These are phyloP conservation scores for Cyrtonyx montezumae DNA, from an alignment of 2,113 vertebrate genomes.

Conservation along the genomic window DNA sequence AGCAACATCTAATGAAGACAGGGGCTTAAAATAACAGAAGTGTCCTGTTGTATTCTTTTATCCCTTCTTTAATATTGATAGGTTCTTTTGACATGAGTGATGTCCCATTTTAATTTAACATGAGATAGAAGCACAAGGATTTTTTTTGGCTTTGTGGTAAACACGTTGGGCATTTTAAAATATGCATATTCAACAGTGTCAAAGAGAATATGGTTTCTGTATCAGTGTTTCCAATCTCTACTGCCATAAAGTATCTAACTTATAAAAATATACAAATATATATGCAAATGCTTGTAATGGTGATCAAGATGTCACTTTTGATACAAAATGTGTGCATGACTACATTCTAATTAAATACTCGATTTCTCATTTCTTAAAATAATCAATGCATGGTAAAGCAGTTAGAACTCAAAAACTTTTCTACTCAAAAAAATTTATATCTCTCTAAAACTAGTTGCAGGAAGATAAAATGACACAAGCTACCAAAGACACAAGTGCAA, in stretches of 20 bases:
- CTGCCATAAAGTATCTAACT: background rate
- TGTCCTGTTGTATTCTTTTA: background rate
- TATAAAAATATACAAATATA: too few species aligned
- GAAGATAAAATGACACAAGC: background rate
- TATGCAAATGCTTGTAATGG: background rate
- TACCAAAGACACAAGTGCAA: background rate
- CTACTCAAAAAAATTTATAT: background rate
- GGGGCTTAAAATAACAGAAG: slow-evolving; percentile 25
- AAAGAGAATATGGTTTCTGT: background rate
- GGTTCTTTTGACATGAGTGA: background rate
- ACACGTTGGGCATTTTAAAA: background rate
- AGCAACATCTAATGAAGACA: slow-evolving; percentile 37
- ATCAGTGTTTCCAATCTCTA: background rate
- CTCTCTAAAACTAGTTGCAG: background rate
- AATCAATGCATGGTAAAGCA: background rate
- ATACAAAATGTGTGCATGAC: background rate
- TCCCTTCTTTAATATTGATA: background rate
- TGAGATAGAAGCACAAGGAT: background rate
- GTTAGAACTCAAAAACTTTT: background rate
- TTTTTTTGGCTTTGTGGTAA: background rate
- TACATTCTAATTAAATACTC: background rate
- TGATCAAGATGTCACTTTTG: background rate
- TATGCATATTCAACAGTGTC: background rate
- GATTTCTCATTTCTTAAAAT: background rate
- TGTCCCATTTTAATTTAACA: background rate